Base-by-base conservation (phyloP, 2,888 invertebrate genomes). In the Heliconius sara region DNA sequence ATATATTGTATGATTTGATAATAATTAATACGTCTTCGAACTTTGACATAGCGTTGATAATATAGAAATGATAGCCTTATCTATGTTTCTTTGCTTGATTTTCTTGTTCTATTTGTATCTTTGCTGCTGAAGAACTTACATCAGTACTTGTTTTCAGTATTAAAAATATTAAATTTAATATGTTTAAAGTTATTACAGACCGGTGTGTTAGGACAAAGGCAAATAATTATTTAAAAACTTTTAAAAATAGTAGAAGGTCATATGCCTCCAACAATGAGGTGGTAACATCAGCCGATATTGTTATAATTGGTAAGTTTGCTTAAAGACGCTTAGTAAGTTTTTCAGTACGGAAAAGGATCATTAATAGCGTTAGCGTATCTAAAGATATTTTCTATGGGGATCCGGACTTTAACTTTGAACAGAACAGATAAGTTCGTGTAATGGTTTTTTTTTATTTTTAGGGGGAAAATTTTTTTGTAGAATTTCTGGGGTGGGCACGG, bases 281-380 rank as follows among this genome's bases (percentile, higher is more conserved):
- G 3, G 92, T 91, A 65, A 85, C 92, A 63, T 95, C 96, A 66
- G 97, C 97, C 27, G 98, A 98, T 93, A 97, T 97, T 83, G 97
- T 98, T 79, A 95, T 98, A 84, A 96, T 98, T 84, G 97, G 97
- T 96, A 90, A 94, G 93, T 92, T 67, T 63, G 30, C 7, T 52
- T 52, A 19, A 52, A 52, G 19, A 52, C 19, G 19, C 7, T 52
- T 19, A 19, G 19, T 52, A 52, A 1, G 52, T 52, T 52, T 16
- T 47, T 47, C 6, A 47, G 6, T 16, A 16, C 16, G 22, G 9
- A 57, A 22, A 57, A 57, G 22, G 22, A 57, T 57, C 22, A 57
- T 22, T 57, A 22, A 13, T 5, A 39, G 34, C 34, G 9, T 39
- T 39, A 39, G 34, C 34, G 34, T 34, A 34, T 39, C 34, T 39